Base-by-base conservation (phyloP, 92 coral and sea anemone species). In the Palythoa grandis region DNA sequence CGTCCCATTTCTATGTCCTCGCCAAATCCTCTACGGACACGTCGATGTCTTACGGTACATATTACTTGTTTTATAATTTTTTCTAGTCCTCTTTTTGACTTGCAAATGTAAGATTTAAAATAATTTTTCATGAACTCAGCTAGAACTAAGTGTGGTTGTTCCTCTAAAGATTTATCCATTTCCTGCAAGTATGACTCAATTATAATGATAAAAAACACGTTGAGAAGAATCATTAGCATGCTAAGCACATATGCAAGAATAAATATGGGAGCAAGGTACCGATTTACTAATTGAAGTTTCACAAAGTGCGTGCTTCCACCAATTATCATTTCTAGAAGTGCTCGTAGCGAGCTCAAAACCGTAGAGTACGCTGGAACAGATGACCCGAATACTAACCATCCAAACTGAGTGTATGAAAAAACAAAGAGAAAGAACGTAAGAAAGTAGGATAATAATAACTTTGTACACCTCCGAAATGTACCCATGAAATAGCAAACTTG, bases 331-430 rank as follows among this genome's bases (percentile, higher is more conserved):
- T 92, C 86, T 25, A 94, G 91, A 53, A 94, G 78, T 37, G 88
- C 74, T 13, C 88, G 58, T 22, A 90, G 66, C 11, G 98, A 85
- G 24, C 82, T 84, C 7, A 89, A 38, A 67, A 91, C 71, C 23
- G 98, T 86, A 11, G 94, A 92, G 82, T 92, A 96, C 24, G 88
- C 83, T 40, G 84, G 65, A 52, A 91, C 72, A 17, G 86, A 76
- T 11, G 86, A 88, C 0, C 98, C 98, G 40, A 96, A 96, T 17
- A 89, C 38, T 29, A 94, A 79, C 76, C 87, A 88, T 4, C 94
- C 98, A 25, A 96, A 79, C 56, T 89, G 92, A 1, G 98, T 75
- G 82, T 91, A 96, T 52, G 98, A 91, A 10, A 92, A 35, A 22
- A 94, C 73, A 1, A 92, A 70, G 22, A 96, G 87, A 63, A 78